Evolutionary conservation across 2,113 vertebrate genomes (phyloP).

Genomic region (Caracal caracal): DNA sequence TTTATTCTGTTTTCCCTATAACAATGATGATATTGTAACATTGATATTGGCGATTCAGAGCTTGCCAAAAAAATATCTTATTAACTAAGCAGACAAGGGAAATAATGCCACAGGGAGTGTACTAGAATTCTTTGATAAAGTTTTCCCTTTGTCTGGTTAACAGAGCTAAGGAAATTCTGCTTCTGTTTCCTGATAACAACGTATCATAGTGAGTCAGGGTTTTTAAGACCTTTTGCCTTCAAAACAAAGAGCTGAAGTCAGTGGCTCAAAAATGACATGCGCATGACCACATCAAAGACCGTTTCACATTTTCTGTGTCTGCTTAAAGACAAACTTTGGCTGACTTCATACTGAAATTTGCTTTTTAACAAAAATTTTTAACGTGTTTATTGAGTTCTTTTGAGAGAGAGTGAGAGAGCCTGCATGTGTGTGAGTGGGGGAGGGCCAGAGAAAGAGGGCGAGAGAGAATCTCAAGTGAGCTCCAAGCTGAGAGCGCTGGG

Average conservation of each 20-base stretch:
- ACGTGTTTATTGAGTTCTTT: no score
- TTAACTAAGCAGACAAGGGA: constrained; percentile 16
- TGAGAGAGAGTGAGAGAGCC: no score
- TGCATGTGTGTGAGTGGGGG: no score
- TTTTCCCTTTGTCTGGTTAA: constrained; percentile 11
- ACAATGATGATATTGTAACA: background rate
- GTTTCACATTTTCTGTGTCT: background rate
- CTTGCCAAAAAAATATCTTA: background rate
- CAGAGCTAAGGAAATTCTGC: background rate
- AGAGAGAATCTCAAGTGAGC: no score
- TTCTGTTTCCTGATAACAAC: background rate
- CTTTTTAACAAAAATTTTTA: background rate
- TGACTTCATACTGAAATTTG: background rate
- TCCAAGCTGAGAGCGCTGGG: no score
- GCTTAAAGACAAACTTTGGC: background rate
- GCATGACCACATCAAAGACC: background rate
- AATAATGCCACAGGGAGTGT: background rate
- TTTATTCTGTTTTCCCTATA: constrained; percentile 3
- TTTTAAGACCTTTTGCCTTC: constrained; percentile 3
- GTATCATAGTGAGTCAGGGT: background rate
- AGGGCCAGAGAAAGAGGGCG: no score
- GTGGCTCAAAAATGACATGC: background rate
- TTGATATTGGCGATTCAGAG: background rate
- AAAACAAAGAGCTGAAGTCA: constrained; percentile 32
- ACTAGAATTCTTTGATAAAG: background rate